A percentile compares a stretch with the other conserved stretches of the same genome.
These are phyloP conservation scores for Drosophila lini DNA, from an alignment of 1,140 invertebrate genomes.

Conservation along the genomic window DNA sequence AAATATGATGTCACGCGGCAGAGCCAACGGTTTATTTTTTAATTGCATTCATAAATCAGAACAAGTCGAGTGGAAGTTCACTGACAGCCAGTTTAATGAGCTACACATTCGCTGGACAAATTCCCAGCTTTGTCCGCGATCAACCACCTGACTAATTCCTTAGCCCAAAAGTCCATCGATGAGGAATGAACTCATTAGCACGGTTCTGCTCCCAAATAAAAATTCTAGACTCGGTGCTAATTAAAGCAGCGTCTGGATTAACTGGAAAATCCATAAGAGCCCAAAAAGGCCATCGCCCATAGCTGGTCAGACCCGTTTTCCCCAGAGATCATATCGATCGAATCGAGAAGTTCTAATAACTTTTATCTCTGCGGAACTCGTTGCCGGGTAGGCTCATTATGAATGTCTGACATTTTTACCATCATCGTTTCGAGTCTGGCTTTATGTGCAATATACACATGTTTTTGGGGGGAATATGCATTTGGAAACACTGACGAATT, in stretches of 20 bases:
- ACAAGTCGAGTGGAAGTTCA: slow-evolving; percentile 36
- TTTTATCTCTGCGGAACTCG: slow-evolving; percentile 19
- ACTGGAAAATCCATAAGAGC: slow-evolving; percentile 54
- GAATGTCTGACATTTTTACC: slow-evolving; percentile 18
- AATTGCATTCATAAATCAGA: slow-evolving; percentile 47
- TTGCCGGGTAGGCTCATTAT: slow-evolving; percentile 32
- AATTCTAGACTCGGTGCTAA: slow-evolving; percentile 60
- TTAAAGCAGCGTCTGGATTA: slow-evolving; percentile 62
- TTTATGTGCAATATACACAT: slow-evolving; percentile 27
- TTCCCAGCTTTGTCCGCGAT: slow-evolving; percentile 39
- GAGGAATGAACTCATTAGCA: slow-evolving; percentile 64
- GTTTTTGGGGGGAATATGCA: slow-evolving; percentile 3
- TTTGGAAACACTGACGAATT: slow-evolving; percentile 30
- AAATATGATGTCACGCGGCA: slow-evolving; percentile 34
- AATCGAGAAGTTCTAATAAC: slow-evolving; percentile 19
- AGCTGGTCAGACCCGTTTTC: slow-evolving; percentile 56
- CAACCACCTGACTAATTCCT: slow-evolving; percentile 32
- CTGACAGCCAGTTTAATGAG: slow-evolving; percentile 33
- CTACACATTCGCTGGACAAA: slow-evolving; percentile 38
- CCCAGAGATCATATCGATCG: slow-evolving; percentile 11
- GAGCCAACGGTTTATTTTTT: slow-evolving; percentile 47
- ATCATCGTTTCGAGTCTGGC: not conserved
- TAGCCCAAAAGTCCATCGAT: slow-evolving; percentile 21
- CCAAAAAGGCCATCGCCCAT: slow-evolving; percentile 49
- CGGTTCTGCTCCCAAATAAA: slow-evolving; percentile 21